Evolutionary conservation across 2,797 vertebrate genomes (phyloP), one percentile per base, ranked within the genome.

Genomic region (Gorsachius magnificus): DNA sequence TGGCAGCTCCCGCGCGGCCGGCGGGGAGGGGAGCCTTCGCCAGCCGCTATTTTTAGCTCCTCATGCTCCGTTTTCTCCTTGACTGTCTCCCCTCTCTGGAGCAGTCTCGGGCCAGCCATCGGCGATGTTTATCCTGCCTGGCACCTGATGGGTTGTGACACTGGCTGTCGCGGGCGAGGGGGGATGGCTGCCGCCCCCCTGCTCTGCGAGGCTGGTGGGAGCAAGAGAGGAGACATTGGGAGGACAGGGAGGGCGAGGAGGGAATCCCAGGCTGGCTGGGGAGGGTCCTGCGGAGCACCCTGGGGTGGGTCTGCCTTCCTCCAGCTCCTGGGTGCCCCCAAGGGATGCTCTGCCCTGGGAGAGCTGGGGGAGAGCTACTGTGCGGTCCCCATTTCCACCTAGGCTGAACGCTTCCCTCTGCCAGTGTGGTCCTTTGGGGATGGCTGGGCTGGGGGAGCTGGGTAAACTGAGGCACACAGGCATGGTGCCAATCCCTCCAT

Each of bases 21-120:
- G 43, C 46, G 57, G 89, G 83, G 90, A 61, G 89, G 41, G 41
- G 29, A 87, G 83, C 70, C 92, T 77, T 74, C 17, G 45, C 92
- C 90, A 77, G 81, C 25, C 4, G 57, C 93, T 97, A 92, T 96
- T 96, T 96, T 92, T 96, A 96, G 89, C 96, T 29, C 35, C 95
- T 96, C 89, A 64, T 36, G 64, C 94, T 93, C 78, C 45, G 68
- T 76, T 92, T 95, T 96, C 96, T 96, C 96, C 96, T 96, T 96
- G 95, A 89, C 95, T 90, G 90, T 94, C 93, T 96, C 87, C 71
- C 68, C 81, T 87, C 84, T 51, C 79, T 3, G 0, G 69, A 95
- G 93, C 87, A 43, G 94, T 38, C 45, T 90, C 61, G 2, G 76
- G 31, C 95, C 45, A 31, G 75, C 66, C 92, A 25, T 29, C 65